Base-by-base conservation (phyloP, 2,888 invertebrate species). In the Sarcophaga variegata region DNA sequence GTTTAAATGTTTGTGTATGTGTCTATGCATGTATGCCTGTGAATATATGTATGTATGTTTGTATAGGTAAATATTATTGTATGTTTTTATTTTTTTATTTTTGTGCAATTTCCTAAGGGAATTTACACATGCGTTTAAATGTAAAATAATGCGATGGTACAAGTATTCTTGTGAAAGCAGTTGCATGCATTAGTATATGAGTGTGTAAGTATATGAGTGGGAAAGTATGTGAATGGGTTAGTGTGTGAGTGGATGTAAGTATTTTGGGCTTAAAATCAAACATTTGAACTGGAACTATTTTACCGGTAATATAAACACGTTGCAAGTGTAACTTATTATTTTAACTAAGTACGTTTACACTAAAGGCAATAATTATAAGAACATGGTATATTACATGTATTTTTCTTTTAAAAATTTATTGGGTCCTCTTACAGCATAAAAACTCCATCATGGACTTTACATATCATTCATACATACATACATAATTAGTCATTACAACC, bases 211-310 rank as follows among this genome's bases (percentile, higher is more conserved):
- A 20, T 60, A 25, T 17, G 25, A 54, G 4, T 60, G 49, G 17
- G 17, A 5, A 10, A 60, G 17, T 60, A 25, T 25, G 25, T 62
- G 45, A 20, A 17, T 17, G 49, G 2, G n/a, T 78, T 4, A 74
- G 22, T 49, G 8, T 10, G 11, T 45, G 45, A 20, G 17, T 45
- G 37, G 27, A 4, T n/a, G 22, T 37, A 49, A 45, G 27, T 49
- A 62, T 25, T 54, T 64, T 81, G 85, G 77, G 77, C 80, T 70
- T 80, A 78, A 86, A 83, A 86, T 80, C 72, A 83, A 83, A 86
- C 66, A 83, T 86, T 83, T 86, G 70, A 86, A 74, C 72, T 81
- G 47, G 67, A 77, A 67, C 67, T 63, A 83, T 78, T 80, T 76
- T 47, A 45, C 64, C 79, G n/a, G 59, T 37, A 75, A 45, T 25